Base-by-base conservation (phyloP, 1,140 invertebrate species). In the Magallana gigas region DNA sequence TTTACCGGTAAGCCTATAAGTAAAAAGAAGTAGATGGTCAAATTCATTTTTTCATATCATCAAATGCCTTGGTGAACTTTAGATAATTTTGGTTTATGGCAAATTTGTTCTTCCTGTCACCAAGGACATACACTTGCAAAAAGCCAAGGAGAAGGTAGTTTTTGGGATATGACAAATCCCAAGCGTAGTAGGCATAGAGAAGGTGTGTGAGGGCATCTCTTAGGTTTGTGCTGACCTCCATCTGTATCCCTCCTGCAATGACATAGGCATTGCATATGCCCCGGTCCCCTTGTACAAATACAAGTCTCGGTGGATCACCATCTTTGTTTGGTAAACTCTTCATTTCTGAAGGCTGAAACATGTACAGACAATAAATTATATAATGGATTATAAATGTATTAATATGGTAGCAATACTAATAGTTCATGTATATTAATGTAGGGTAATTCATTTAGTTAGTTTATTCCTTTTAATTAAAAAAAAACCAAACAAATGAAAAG, bases 101-200 rank as follows among this genome's bases (percentile, higher is more conserved):
- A 29, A 81, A 81, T 36, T 81, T 81, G 76, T 57, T 81, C 29
- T 36, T 18, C 76, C 56, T 81, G 23, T 86, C 68, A 59, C 48
- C 48, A 16, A 86, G 48, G 4, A 86, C 8, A 16, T 64, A 64
- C 8, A 81, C 68, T 18, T 86, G 85, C 16, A 86, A 57, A 81
- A 86, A 86, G 8, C 85, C 85, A 16, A 80, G 62, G 9, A 86
- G n/a, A 29, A 80, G 85, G 14, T 86, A 58, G 36, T 68, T 57
- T 56, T 86, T 86, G 8, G 68, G 71, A 48, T 86, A 85, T 57
- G 56, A 16, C 23, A 86, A 29, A 60, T 86, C 85, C 12, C 64
- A 86, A 18, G 12, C 57, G 56, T 84, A 84, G 14, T 84, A 62
- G 23, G 56, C 23, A 23, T 58, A 76, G 1, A 86, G 4, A 4